Base-by-base conservation (phyloP, 2,888 invertebrate genomes). In the Desoria tigrina region DNA sequence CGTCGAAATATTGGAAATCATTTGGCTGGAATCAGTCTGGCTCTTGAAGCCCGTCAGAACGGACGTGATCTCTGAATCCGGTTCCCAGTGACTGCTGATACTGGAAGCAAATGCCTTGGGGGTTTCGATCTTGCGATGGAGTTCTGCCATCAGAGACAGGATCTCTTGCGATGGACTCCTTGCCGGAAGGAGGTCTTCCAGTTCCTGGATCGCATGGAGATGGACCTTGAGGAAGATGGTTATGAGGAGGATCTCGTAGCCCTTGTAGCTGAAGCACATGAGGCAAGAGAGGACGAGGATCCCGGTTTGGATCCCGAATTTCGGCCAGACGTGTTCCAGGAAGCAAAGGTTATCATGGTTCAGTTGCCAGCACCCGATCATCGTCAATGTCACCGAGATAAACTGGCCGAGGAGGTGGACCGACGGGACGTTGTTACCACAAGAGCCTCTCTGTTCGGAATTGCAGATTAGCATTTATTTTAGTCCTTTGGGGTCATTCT, bases 361-460 rank as follows among this genome's bases (percentile, higher is more conserved):
- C 1, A 58, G 28, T 11, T 58, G 62, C 42, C 61, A 66, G 3
- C 61, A 39, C n/a, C 57, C 66, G 49, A 53, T 58, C 2, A 62
- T 9, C 23, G 61, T 57, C 16, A 62, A 7, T 4, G n/a, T 14
- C 4, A 57, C 26, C 24, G 61, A 51, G 16, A 62, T 2, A 1
- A 57, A 18, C 58, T 58, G 58, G 18, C 51, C 45, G 9, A 11
- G 2, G 27, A 66, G 58, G 26, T 66, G 66, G 7, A 50, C 16
- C 0, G 61, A 3, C 21, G 61, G 56, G 11, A 61, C 7, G 7
- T 51, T 6, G 28, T 27, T 45, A 1, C 59, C 51, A n/a, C 27
- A 28, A 2, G 24, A 3, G 23, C 59, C 59, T 59, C 37, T 59
- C 64, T 65, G 54, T 7, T 45, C n/a, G n/a, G 32, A 32, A 32